A percentile compares a stretch with the other conserved stretches of the same genome.
phyloP scores from a whole-genome alignment of 2,797 vertebrate genomes.

The Naso thynnoides region DNA sequence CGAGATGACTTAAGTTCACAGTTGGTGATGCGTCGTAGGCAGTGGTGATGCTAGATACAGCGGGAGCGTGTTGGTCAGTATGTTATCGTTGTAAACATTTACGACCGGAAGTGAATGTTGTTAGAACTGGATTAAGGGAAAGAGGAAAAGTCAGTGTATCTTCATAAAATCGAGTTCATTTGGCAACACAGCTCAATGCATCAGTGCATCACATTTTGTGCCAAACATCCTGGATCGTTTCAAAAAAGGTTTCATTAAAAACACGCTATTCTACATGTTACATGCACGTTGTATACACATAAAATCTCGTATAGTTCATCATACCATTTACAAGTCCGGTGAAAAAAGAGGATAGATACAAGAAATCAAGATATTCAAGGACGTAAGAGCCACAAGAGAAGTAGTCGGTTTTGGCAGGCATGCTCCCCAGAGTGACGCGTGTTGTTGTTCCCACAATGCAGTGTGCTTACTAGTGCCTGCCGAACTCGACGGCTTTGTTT shows the following conservation, averaged over 20 bases:
- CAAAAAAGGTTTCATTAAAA: slow-evolving; percentile 71
- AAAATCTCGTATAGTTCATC: slow-evolving; percentile 79
- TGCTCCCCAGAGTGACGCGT: slow-evolving; percentile 66
- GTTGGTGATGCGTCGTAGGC: slow-evolving; percentile 67
- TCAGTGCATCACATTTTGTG: slow-evolving; percentile 65
- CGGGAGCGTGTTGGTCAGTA: slow-evolving; percentile 73
- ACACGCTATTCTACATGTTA: slow-evolving; percentile 82
- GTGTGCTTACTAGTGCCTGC: slow-evolving; percentile 72
- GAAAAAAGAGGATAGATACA: slow-evolving; percentile 74
- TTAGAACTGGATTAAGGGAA: slow-evolving; percentile 63
- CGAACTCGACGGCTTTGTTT: slow-evolving; percentile 30
- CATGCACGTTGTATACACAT: slow-evolving; percentile 84
- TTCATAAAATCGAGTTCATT: slow-evolving; percentile 50
- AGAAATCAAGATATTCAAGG: slow-evolving; percentile 69
- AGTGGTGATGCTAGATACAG: slow-evolving; percentile 69
- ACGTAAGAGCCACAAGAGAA: slow-evolving; percentile 56
- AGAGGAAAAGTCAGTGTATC: slow-evolving; percentile 60
- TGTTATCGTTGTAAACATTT: slow-evolving; percentile 83
- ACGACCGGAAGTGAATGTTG: slow-evolving; percentile 81
- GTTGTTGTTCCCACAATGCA: slow-evolving; percentile 59
- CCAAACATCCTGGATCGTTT: slow-evolving; percentile 59
- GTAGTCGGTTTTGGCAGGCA: slow-evolving; percentile 67
- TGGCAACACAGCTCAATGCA: slow-evolving; percentile 66
- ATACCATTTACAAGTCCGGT: slow-evolving; percentile 77
- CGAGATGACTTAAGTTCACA: slow-evolving; percentile 55